Percentiles rank a stretch among this genome's conserved stretches.
Conservation (phyloP, 1,140 invertebrate species). For the Diplogasteroides magnus region DNA sequence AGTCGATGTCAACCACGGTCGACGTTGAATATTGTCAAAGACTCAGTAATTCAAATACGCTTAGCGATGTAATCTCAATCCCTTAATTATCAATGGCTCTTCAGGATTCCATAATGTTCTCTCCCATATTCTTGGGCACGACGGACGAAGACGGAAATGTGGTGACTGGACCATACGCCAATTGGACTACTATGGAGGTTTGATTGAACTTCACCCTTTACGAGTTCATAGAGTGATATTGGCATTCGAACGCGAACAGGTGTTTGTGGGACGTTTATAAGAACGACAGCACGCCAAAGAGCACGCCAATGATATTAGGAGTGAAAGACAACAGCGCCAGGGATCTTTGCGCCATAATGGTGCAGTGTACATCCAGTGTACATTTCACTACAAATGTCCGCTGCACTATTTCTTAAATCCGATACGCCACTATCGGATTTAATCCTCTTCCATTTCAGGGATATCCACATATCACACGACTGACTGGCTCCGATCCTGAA, state of each 20-base stretch:
- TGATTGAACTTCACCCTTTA: too few species aligned
- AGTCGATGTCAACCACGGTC: not conserved
- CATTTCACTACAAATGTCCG: too few species aligned
- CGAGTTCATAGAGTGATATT: not conserved
- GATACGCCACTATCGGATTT: too few species aligned
- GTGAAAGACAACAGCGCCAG: too few species aligned
- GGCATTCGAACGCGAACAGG: too few species aligned
- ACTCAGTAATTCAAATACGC: not conserved
- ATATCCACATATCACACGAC: not conserved
- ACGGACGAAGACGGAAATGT: conserved; percentile 29
- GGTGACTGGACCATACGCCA: conserved; percentile 33
- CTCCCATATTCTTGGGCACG: conserved; percentile 29
- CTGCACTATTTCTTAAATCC: too few species aligned
- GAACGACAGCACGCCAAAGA: too few species aligned
- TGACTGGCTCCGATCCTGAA: not conserved
- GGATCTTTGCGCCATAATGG: too few species aligned
- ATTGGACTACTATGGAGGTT: conserved; percentile 38
- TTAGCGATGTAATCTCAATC: not conserved
- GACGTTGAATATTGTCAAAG: not conserved
- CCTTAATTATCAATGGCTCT: not conserved
- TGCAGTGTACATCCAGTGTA: too few species aligned
- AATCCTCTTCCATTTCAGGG: too few species aligned
- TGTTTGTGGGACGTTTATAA: too few species aligned
- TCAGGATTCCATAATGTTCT: conserved; percentile 34
- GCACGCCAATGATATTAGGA: too few species aligned